phyloP scores from a whole-genome alignment of 2,797 vertebrate species.

The Enteromius thamalakanensis region DNA sequence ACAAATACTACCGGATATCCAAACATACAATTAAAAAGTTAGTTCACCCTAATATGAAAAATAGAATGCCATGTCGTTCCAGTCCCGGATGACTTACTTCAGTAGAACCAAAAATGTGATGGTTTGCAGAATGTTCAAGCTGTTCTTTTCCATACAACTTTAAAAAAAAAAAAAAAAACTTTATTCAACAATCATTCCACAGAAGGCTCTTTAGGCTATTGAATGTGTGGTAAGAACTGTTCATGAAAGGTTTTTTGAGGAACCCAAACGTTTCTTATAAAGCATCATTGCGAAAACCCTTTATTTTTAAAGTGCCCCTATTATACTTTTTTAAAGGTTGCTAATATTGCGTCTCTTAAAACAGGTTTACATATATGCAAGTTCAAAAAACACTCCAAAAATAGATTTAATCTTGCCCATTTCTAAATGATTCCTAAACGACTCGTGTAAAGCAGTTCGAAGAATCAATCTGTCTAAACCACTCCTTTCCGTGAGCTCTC shows the following conservation, averaged over 20 bases:
- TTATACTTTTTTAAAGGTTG: too few relatives aligned
- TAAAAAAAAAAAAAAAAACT: too few relatives aligned
- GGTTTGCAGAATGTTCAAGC: background rate
- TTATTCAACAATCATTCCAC: background rate
- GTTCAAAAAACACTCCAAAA: too few relatives aligned
- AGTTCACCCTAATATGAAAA: background rate
- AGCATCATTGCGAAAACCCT: background rate
- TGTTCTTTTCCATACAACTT: background rate
- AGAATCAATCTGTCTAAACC: too few relatives aligned
- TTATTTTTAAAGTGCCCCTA: too few relatives aligned
- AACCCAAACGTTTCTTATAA: background rate
- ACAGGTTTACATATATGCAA: too few relatives aligned
- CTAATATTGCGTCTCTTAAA: too few relatives aligned
- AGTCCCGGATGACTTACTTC: background rate
- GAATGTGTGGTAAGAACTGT: background rate
- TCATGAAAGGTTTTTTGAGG: background rate
- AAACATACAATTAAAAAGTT: background rate
- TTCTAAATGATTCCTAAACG: too few relatives aligned
- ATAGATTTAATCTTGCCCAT: too few relatives aligned
- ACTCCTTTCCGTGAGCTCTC: too few relatives aligned
- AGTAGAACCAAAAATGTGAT: background rate
- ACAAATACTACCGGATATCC: background rate
- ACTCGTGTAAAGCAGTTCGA: too few relatives aligned
- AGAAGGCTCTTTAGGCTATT: background rate
- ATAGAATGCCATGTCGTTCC: background rate